phyloP scores from a whole-genome alignment of 1,140 invertebrate genomes.

The Oryzaephilus surinamensis region DNA sequence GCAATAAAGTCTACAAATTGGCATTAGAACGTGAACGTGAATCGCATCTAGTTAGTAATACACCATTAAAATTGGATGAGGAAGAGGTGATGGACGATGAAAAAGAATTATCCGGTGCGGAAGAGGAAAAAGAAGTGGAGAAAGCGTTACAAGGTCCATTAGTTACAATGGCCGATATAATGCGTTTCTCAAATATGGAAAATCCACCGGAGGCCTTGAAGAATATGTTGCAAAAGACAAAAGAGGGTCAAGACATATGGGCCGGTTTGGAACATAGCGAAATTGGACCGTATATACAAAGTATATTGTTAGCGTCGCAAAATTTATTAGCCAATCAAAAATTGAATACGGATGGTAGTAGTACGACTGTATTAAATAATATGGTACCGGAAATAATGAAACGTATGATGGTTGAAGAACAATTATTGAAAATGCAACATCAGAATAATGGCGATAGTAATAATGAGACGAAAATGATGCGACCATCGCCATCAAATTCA shows the following conservation, averaged over 20 bases:
- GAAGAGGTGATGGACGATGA: conserved; percentile 39
- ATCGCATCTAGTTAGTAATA: conserved; percentile 41
- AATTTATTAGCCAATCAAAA: conserved; percentile 21
- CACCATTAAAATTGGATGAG: conserved; percentile 32
- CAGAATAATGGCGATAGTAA: conserved; percentile 34
- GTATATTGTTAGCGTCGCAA: conserved; percentile 23
- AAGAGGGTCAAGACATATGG: conserved; percentile 39
- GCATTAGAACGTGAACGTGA: conserved; percentile 58
- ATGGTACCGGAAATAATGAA: conserved; percentile 50
- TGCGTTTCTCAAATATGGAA: conserved; percentile 46
- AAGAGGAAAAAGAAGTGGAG: conserved; percentile 53
- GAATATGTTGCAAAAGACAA: conserved; percentile 41
- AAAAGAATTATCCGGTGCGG: conserved; percentile 50
- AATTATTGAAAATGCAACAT: conserved; percentile 35
- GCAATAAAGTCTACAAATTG: conserved; percentile 89
- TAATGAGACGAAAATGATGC: conserved; percentile 26
- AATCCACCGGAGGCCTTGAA: conserved; percentile 46
- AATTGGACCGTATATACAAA: conserved; percentile 47
- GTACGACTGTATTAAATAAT: conserved; percentile 20
- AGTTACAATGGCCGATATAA: conserved; percentile 9
- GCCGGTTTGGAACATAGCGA: conserved; percentile 43
- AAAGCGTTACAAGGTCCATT: conserved; percentile 43
- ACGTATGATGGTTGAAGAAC: conserved; percentile 45
- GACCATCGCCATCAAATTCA: conserved; percentile 35
- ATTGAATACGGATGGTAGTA: too few relatives aligned